phyloP scores from a whole-genome alignment of 2,888 invertebrate genomes.

The Operophtera brumata region DNA sequence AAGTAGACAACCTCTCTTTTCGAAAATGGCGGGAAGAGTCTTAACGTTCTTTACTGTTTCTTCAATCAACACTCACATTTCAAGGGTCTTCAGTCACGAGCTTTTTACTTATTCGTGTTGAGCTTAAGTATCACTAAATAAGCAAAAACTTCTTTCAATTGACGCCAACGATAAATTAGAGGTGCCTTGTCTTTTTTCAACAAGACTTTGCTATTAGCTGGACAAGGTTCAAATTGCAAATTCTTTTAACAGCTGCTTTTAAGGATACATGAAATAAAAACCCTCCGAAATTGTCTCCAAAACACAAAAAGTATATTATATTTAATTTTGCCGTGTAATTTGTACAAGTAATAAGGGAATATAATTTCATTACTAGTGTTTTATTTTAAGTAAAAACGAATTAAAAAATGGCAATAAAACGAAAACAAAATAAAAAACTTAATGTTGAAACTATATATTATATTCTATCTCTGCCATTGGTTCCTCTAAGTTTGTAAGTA shows the following conservation, averaged over 20 bases:
- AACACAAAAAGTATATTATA: too few species aligned
- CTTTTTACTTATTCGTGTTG: conserved; percentile 20
- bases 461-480: too few species aligned
- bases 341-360: too few species aligned
- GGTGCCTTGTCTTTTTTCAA: conserved; percentile 42
- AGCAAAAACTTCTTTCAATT: conserved; percentile 29
- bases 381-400: too few species aligned
- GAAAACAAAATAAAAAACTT: too few species aligned
- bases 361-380: too few species aligned
- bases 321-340: too few species aligned
- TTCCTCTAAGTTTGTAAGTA: too few species aligned
- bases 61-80: conserved; percentile 1
- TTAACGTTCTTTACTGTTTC: background rate
- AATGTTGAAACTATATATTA: too few species aligned
- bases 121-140: conserved; percentile 25
- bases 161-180: conserved; percentile 48
- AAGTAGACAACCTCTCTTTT: too few species aligned
- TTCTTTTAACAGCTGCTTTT: conserved; percentile 18
- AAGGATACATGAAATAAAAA: background rate
- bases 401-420: too few species aligned
- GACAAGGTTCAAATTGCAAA: conserved; percentile 23
- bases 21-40: too few species aligned
- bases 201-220: conserved; percentile 55
- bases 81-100: conserved; percentile 1
- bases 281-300: background rate